A percentile compares a stretch with the other conserved stretches of the same genome.
Conservation (phyloP, 92 coral and sea anemone species). For the Umimayanthus chanpuru region DNA sequence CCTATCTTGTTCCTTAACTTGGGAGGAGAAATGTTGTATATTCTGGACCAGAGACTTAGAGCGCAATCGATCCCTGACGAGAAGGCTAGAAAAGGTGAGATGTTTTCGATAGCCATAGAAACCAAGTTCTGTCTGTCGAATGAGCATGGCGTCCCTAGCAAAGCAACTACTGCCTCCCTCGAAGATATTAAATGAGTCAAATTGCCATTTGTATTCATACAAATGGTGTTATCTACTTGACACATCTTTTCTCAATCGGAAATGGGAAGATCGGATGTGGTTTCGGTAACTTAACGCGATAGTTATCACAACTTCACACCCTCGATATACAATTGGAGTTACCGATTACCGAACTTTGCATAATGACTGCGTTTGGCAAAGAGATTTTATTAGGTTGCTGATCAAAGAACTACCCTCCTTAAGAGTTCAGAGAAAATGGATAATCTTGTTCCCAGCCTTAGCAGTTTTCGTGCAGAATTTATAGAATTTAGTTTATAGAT, state of each 20-base stretch:
- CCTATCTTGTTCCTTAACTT: constrained; percentile 95
- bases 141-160: neutral
- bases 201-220: neutral
- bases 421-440: neutral
- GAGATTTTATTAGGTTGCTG: neutral
- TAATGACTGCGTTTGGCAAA: neutral
- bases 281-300: neutral
- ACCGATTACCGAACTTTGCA: neutral
- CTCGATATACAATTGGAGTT: neutral
- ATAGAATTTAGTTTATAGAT: too few relatives aligned
- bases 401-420: neutral
- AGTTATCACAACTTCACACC: neutral
- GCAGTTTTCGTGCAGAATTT: neutral
- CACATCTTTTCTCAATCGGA: neutral
- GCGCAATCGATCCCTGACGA: constrained; percentile 99
- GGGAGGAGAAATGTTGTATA: constrained; percentile 99
- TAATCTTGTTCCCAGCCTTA: neutral
- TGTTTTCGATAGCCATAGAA: neutral
- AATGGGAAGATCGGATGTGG: neutral
- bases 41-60: constrained; percentile 92
- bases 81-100: constrained; percentile 94
- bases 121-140: neutral
- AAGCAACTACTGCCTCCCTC: neutral
- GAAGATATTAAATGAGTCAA: neutral
- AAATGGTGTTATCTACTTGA: neutral